Evolutionary conservation across 2,113 vertebrate species (phyloP), one percentile per base, ranked within the genome.

Genomic region (Dromaius novaehollandiae): DNA sequence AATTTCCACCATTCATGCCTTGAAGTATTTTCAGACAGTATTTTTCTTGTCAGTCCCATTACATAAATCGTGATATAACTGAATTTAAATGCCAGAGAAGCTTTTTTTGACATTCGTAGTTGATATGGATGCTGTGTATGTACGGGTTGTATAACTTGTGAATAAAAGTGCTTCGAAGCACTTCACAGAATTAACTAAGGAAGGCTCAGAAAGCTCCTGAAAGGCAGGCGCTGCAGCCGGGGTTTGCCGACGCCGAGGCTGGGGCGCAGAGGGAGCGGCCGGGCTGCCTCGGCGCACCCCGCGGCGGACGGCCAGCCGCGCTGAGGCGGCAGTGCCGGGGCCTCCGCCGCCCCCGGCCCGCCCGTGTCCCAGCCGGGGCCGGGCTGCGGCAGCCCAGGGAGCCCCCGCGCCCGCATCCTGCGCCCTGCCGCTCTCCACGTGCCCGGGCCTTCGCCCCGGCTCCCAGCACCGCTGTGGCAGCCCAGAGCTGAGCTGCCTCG

Each of bases 401-500:
- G 42, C 68, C 48, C n/a, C 74, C 19, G 79, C 0, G 11, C 51
- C 8, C 28, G 51, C 32, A 19, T 1, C 1, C 38, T 36, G 51
- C 32, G 20, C 0, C 1, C 38, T 36, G 64, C 38, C 0, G 1
- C 13, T 3, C 0, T 20, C 32, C 17, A 4, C 4, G 0, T 46
- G 58, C n/a, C 28, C 26, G 44, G 38, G 34, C 34, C 60, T 50
- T n/a, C 21, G 11, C 42, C 42, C 46, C 38, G 25, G 24, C 40
- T 30, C 16, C 40, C 26, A 28, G 16, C 65, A 68, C 26, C 40
- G 17, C 30, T 21, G 24, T 65, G 64, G 38, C 40, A 42, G 32
- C n/a, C 24, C 44, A 46, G 14, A 46, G 50, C 21, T 8, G 50
- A 51, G 11, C 50, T 9, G 50, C 20, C 50, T 21, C 9, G 50